A percentile compares a stretch with the other conserved stretches of the same genome.
Evolutionary conservation across 2,888 invertebrate genomes (phyloP).

Genomic region (Orthosia gothica): DNA sequence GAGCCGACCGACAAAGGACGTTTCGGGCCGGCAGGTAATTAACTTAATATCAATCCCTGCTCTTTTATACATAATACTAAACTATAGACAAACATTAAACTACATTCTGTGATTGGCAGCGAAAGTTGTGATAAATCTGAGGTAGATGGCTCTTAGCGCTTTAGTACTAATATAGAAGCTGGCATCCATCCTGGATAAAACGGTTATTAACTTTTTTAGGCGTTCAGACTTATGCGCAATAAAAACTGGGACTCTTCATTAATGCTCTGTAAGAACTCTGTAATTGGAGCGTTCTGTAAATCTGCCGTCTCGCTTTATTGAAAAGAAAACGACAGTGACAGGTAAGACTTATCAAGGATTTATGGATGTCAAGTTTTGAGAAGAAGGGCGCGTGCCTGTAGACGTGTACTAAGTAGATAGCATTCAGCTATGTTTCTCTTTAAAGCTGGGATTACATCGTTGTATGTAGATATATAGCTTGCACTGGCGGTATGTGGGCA

Average conservation of each 20-base stretch:
- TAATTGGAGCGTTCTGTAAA: slow-evolving; percentile 55
- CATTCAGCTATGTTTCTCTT: slow-evolving; percentile 37
- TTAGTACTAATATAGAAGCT: slow-evolving; percentile 20
- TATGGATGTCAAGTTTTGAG: slow-evolving; percentile 62
- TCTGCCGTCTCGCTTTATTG: slow-evolving; percentile 60
- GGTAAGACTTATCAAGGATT: slow-evolving; percentile 64
- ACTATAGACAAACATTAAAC: slow-evolving; percentile 61
- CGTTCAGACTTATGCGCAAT: slow-evolving; percentile 38
- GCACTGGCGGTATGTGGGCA: background rate
- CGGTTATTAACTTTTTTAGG: slow-evolving; percentile 45
- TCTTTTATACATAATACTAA: slow-evolving; percentile 78
- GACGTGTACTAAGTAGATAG: slow-evolving; percentile 14
- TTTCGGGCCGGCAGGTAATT: slow-evolving; percentile 89
- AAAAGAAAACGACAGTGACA: slow-evolving; percentile 63
- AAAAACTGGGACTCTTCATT: slow-evolving; percentile 52
- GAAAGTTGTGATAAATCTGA: slow-evolving; percentile 47
- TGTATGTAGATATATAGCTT: slow-evolving; percentile 5
- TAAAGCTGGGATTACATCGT: slow-evolving; percentile 38
- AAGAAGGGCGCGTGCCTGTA: slow-evolving; percentile 31
- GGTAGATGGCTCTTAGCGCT: slow-evolving; percentile 31
- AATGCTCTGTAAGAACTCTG: slow-evolving; percentile 47
- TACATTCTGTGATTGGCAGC: slow-evolving; percentile 46
- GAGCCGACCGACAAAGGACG: slow-evolving; percentile 90
- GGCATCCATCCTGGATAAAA: slow-evolving; percentile 32
- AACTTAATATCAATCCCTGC: slow-evolving; percentile 88